These are phyloP conservation scores for Aurelia aurita DNA, from an alignment of 30 jellyfish, hydroid and myxozoan species.

Conservation along the genomic window DNA sequence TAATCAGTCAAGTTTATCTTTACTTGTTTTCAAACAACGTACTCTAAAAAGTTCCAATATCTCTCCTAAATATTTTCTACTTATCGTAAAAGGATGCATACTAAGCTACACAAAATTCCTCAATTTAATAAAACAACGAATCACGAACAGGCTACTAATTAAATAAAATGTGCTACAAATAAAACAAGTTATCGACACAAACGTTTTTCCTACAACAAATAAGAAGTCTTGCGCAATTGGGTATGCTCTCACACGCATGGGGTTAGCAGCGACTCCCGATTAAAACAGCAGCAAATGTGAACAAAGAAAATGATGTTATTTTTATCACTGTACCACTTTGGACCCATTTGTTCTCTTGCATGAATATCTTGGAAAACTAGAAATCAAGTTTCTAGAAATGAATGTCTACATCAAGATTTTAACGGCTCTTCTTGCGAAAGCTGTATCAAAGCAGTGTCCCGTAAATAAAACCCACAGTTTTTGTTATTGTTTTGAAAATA, in stretches of 20 bases:
- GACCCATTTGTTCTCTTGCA: no score
- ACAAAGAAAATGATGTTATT: no score
- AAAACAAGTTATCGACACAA: background rate
- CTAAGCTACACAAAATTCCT: slow-evolving; percentile 12
- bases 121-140: slow-evolving; percentile 36
- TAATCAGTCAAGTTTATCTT: slow-evolving; percentile 22
- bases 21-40: slow-evolving; percentile 9
- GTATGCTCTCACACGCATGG: no score
- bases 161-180: slow-evolving; percentile 2
- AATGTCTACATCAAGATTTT: background rate
- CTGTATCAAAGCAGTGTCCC: no score
- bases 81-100: slow-evolving; percentile 32
- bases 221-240: no score
- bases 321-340: no score
- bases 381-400: background rate
- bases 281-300: no score
- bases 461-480: no score
- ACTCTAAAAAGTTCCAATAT: slow-evolving; percentile 48
- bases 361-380: background rate
- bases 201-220: no score
- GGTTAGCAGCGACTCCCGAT: no score
- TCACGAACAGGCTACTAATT: background rate
- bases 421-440: background rate
- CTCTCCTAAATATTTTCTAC: slow-evolving; percentile 58
- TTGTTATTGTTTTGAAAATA: background rate